These are phyloP conservation scores for Trypoxylus dichotomus DNA, from an alignment of 1,140 invertebrate genomes.

Conservation along the genomic window DNA sequence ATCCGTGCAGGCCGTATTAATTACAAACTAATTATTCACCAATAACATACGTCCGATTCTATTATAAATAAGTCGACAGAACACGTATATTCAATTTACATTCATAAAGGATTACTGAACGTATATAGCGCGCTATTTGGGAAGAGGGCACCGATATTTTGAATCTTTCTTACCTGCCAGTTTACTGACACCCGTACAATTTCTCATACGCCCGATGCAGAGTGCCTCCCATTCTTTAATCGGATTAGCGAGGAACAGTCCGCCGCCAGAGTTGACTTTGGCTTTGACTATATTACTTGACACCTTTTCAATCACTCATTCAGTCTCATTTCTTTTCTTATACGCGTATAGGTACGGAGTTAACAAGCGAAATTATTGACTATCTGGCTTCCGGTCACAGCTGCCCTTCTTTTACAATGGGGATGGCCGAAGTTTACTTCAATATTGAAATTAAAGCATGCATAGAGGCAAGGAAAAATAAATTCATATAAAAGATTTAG, in stretches of 20 bases:
- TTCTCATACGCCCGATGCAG: not conserved
- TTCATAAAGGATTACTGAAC: not conserved
- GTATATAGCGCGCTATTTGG: not conserved
- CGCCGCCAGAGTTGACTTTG: not conserved
- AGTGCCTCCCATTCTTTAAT: not conserved
- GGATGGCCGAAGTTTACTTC: not conserved
- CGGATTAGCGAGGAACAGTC: conserved; percentile 10
- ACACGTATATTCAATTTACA: conserved; percentile 6
- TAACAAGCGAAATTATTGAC: conserved; percentile 24
- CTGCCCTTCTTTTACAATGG: conserved; percentile 1
- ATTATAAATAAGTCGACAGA: not conserved
- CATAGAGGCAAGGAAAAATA: no score
- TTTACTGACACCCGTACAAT: not conserved
- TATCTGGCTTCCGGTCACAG: conserved; percentile 19
- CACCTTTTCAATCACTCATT: conserved; percentile 1
- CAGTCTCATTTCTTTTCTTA: not conserved
- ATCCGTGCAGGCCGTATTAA: not conserved
- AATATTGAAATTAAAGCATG: not conserved
- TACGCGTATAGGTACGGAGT: not conserved
- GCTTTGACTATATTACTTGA: conserved; percentile 19
- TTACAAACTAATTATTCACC: not conserved
- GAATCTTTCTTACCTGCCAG: not conserved
- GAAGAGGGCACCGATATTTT: not conserved
- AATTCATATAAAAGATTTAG: no score
- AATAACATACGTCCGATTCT: not conserved